Conservation (phyloP, 2,888 invertebrate species). For the Cryptus viduatorius region DNA sequence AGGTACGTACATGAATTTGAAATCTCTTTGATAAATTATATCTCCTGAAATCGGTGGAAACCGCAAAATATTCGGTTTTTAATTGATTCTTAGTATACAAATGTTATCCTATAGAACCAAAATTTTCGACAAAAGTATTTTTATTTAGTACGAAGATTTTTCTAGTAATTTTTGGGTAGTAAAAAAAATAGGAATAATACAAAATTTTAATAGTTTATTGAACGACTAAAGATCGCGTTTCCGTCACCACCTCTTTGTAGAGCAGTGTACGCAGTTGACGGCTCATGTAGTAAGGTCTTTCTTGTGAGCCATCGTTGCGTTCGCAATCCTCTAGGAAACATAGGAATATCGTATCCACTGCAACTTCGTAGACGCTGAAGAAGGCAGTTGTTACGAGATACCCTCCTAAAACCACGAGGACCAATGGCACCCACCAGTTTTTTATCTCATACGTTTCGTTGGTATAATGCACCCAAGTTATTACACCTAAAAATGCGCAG, state of each 20-base stretch:
- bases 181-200: no score
- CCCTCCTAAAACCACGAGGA: constrained; percentile 92
- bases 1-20: no score
- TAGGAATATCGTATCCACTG: constrained; percentile 97
- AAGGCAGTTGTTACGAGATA: constrained; percentile 95
- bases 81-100: no score
- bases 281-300: constrained; percentile 98
- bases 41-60: no score
- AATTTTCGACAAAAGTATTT: no score
- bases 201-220: no score
- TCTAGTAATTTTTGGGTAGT: no score
- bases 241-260: constrained; percentile 86
- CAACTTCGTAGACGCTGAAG: constrained; percentile 98
- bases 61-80: no score
- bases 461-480: constrained; percentile 89
- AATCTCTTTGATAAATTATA: no score
- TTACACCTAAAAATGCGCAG: constrained; percentile 91
- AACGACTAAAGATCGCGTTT: no score
- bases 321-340: constrained; percentile 99
- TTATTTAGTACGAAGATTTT: no score
- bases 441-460: constrained; percentile 87
- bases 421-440: constrained; percentile 91
- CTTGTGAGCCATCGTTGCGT: constrained; percentile 95
- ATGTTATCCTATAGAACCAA: no score
- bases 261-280: constrained; percentile 95